Evolutionary conservation across 2,888 invertebrate species (phyloP), one percentile per base, ranked within the genome.

Genomic region (Erebia epiphron): DNA sequence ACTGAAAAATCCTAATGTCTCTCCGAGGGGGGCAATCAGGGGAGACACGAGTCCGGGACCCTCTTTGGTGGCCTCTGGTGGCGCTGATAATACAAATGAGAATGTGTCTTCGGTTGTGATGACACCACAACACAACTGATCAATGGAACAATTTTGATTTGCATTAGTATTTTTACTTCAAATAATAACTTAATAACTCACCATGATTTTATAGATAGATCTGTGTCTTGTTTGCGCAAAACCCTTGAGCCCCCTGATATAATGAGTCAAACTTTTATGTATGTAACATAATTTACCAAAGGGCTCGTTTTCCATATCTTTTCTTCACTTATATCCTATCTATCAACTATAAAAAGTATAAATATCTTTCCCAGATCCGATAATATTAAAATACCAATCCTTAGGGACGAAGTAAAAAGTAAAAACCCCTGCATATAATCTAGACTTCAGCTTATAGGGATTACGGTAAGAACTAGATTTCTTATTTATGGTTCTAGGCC

Each of bases 401-500:
- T 14, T 50, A 26, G 8, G 54, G 68, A 57, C 46, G 14, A 13
- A 56, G 57, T 57, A 68, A 63, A 68, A 13, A 56, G 57, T 57
- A 68, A 68, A 68, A 68, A 63, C 21, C 35, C 13, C 46, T 26
- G 54, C 21, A 57, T 43, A 65, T 65, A 54, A 35, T 18, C 26
- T 14, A 7, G 13, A 41, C 18, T 5, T 41, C 14, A 11, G 54
- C 65, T 63, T 68, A 68, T 68, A 70, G 62, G 70, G 70, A 21
- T 57, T 41, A 21, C 65, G 41, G 63, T 54, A 41, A 52, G 56
- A 70, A 54, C 67, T 57, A 41, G 66, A 61, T 66, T 35, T 35
- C 61, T 60, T 64, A 65, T 73, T 72, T 73, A 71, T 69, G 63
- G 67, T 50, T 13, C 35, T 16, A 52, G 52, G 13, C 21, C 63